A percentile compares a stretch with the other conserved stretches of the same genome.
Conservation (phyloP, 2,113 vertebrate genomes). For the Myotis yumanensis region DNA sequence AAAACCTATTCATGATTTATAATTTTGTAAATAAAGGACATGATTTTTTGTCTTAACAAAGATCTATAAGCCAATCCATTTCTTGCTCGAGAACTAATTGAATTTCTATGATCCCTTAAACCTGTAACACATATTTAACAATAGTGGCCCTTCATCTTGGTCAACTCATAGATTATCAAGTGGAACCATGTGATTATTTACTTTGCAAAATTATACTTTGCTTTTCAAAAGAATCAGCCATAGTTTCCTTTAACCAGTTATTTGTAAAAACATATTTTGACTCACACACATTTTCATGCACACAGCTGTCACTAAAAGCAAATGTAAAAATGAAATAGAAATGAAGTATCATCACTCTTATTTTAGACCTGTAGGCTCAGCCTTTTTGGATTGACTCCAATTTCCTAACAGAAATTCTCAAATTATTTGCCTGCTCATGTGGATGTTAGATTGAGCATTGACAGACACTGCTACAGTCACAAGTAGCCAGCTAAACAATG, state of each 20-base stretch:
- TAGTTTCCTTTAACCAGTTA: background rate
- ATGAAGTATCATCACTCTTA: background rate
- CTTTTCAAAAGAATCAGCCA: conserved; percentile 28
- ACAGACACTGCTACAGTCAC: background rate
- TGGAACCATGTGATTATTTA: background rate
- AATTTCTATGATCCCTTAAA: background rate
- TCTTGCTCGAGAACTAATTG: background rate
- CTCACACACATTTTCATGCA: background rate
- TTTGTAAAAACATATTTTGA: conserved; percentile 18
- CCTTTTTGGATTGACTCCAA: background rate
- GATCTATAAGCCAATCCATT: background rate
- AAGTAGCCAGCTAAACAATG: background rate
- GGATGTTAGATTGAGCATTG: background rate
- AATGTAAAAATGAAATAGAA: conserved; percentile 10
- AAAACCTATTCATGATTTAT: conserved; percentile 10
- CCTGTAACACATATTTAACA: background rate
- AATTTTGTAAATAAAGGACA: background rate
- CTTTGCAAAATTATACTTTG: background rate
- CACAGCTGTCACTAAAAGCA: conserved; percentile 14
- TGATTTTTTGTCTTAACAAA: background rate
- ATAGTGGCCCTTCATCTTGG: background rate
- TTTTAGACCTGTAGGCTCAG: background rate
- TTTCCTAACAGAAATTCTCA: background rate
- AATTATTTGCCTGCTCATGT: background rate
- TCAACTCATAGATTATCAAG: background rate